phyloP scores from a whole-genome alignment of 2,113 vertebrate species.

The Nerophis lumbriciformis region DNA sequence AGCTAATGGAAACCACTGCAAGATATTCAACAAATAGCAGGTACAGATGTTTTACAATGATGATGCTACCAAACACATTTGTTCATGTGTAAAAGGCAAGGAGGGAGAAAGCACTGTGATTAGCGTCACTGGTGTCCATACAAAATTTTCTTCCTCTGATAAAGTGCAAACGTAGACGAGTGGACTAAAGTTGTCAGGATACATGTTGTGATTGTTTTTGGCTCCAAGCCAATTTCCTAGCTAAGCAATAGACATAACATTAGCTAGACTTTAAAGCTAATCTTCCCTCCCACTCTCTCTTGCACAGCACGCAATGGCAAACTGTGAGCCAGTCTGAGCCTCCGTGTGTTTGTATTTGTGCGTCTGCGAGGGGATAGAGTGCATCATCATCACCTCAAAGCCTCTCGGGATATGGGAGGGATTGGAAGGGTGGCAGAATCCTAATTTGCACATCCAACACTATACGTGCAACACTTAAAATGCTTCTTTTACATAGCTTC shows the following conservation, averaged over 20 bases:
- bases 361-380: slow-evolving; percentile 5
- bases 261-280: slow-evolving; percentile 36
- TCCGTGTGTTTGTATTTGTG: slow-evolving; percentile 3
- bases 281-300: slow-evolving; percentile 30
- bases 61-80: slow-evolving; percentile 12
- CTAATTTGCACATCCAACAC: neutral
- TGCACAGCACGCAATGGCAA: slow-evolving; percentile 32
- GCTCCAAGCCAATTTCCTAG: slow-evolving; percentile 31
- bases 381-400: slow-evolving; percentile 27
- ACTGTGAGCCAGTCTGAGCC: slow-evolving; percentile 3
- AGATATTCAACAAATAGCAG: slow-evolving; percentile 3
- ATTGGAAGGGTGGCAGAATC: too few relatives aligned
- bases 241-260: slow-evolving; percentile 44
- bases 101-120: slow-evolving; percentile 26
- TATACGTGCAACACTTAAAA: neutral
- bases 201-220: slow-evolving; percentile 20
- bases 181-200: slow-evolving; percentile 14
- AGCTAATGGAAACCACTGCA: neutral
- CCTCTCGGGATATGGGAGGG: neutral
- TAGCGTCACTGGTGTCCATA: slow-evolving; percentile 15
- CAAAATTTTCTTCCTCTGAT: neutral
- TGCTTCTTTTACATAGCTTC: neutral
- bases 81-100: slow-evolving; percentile 36
- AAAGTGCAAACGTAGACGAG: neutral
- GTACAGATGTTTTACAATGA: slow-evolving; percentile 16